A percentile compares a stretch with the other conserved stretches of the same genome.
Conservation (phyloP, 1,140 invertebrate species). For the Mycetomoellerius zeteki region DNA sequence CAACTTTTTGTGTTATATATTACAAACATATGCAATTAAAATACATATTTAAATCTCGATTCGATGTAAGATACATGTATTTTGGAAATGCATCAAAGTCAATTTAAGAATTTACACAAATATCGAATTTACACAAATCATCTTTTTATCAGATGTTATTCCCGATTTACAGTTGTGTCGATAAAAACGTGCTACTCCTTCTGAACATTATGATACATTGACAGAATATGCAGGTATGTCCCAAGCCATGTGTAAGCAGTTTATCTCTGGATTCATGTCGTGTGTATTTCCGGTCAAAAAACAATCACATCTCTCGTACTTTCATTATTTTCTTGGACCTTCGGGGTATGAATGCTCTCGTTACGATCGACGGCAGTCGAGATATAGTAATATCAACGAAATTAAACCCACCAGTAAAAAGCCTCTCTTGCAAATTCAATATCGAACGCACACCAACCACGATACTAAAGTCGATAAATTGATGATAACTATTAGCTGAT, state of each 20-base stretch:
- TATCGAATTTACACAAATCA: not conserved
- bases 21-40: slow-evolving; percentile 60
- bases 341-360: not conserved
- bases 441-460: not conserved
- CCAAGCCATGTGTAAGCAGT: not conserved
- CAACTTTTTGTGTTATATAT: not conserved
- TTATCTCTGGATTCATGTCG: slow-evolving; percentile 25
- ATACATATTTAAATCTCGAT: slow-evolving; percentile 43
- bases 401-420: slow-evolving; percentile 45
- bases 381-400: slow-evolving; percentile 31
- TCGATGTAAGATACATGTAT: not conserved
- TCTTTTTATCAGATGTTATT: slow-evolving; percentile 6
- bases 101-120: not conserved
- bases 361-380: slow-evolving; percentile 12
- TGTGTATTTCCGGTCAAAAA: slow-evolving; percentile 27
- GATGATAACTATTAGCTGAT: slow-evolving; percentile 60
- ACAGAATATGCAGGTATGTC: slow-evolving; percentile 32
- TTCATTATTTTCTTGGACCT: slow-evolving; percentile 29
- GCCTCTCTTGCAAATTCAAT: slow-evolving; percentile 46
- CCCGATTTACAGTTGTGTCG: not conserved
- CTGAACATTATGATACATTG: slow-evolving; percentile 39
- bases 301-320: slow-evolving; percentile 11
- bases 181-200: not conserved
- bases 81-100: not conserved
- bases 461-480: slow-evolving; percentile 54